Conservation (phyloP, 2,113 vertebrate species). For the Ellobius talpinus region DNA sequence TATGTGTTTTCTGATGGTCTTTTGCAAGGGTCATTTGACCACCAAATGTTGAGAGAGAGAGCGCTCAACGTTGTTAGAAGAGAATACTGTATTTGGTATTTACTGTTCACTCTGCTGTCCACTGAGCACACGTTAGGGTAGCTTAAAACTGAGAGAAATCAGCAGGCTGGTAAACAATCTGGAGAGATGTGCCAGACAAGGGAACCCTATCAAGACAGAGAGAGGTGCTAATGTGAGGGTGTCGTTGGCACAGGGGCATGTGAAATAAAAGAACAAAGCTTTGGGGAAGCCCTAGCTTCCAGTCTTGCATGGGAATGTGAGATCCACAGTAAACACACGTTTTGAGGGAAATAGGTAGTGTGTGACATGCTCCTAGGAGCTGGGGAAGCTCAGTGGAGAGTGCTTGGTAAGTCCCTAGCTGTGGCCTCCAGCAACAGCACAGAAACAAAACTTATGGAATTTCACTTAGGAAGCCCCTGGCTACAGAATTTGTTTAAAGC, state of each 20-base stretch:
- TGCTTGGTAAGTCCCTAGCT: background rate
- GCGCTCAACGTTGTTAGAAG: background rate
- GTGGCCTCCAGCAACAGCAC: background rate
- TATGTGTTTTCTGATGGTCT: no score
- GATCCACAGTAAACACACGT: background rate
- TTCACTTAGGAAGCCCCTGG: background rate
- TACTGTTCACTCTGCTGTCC: background rate
- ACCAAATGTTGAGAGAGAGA: no score
- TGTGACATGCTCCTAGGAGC: background rate
- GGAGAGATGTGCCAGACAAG: background rate
- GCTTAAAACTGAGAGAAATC: background rate
- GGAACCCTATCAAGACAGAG: background rate
- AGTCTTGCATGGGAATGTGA: background rate
- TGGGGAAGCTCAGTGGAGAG: background rate
- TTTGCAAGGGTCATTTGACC: no score
- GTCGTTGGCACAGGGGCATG: background rate
- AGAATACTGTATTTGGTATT: background rate
- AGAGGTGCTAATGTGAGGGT: background rate
- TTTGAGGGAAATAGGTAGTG: background rate
- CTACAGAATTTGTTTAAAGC: background rate
- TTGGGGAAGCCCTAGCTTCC: background rate
- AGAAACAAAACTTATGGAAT: background rate
- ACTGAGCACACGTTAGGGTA: background rate
- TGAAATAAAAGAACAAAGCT: conserved; percentile 19
- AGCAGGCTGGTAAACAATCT: background rate